Conservation (phyloP, 2,888 invertebrate genomes). For the Cataglyphis cursor region DNA sequence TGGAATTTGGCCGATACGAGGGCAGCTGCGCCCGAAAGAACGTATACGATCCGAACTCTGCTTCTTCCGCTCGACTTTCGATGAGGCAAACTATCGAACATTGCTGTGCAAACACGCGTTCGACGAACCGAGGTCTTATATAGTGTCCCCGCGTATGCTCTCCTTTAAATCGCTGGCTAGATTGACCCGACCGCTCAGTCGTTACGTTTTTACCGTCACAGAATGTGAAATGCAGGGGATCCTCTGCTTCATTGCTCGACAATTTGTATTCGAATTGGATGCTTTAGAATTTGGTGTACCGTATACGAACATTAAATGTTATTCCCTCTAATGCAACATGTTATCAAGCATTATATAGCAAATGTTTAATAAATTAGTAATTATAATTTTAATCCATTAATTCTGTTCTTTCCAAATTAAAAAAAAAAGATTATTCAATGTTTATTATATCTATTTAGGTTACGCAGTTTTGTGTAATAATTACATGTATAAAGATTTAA, state of each 20-base stretch:
- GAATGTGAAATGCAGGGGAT: slow-evolving; percentile 49
- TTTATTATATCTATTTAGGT: not conserved
- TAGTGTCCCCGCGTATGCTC: slow-evolving; percentile 38
- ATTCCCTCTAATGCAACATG: slow-evolving; percentile 18
- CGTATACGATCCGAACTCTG: slow-evolving; percentile 10
- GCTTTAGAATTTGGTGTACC: slow-evolving; percentile 39
- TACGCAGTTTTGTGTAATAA: not conserved
- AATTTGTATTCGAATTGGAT: slow-evolving; percentile 50
- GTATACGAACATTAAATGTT: slow-evolving; percentile 21
- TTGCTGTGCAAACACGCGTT: slow-evolving; percentile 30
- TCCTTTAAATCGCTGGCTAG: slow-evolving; percentile 46
- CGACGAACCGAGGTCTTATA: slow-evolving; percentile 20
- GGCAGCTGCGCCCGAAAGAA: slow-evolving; percentile 43
- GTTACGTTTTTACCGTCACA: slow-evolving; percentile 58
- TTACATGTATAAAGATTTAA: not conserved
- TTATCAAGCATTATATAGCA: slow-evolving; percentile 29
- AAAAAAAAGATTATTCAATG: too few species aligned
- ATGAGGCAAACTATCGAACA: slow-evolving; percentile 32
- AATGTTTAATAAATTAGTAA: slow-evolving; percentile 21
- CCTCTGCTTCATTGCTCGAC: slow-evolving; percentile 44
- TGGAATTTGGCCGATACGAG: slow-evolving; percentile 60
- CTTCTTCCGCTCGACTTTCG: slow-evolving; percentile 29
- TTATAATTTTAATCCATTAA: not conserved
- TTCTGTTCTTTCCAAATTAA: not conserved
- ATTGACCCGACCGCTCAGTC: slow-evolving; percentile 57